Base-by-base conservation (phyloP, 2,888 invertebrate species). In the Drosophila melanosoma region DNA sequence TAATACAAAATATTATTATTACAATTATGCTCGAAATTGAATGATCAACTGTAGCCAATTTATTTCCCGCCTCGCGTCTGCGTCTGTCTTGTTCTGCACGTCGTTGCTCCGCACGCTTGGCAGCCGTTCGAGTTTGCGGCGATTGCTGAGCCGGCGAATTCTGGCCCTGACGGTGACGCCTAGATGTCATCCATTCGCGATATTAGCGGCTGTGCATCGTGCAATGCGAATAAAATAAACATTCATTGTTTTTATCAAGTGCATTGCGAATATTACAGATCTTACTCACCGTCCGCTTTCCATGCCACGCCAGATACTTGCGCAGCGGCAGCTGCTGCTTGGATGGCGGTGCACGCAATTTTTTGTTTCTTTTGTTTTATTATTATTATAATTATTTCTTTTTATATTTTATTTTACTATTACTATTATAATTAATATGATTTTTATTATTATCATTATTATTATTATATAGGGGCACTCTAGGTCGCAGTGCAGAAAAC, bases 81-180 rank as follows among this genome's bases (percentile, higher is more conserved):
- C 98, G 95, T 68, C 98, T 94, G 93, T 98, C 98, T 94, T 98
- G 98, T 92, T 99, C 98, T 82, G 97, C 95, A 91, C 96, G 94
- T 87, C 98, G 95, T 91, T 96, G 95, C 40, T 97, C 95, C 92
- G 98, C 98, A 76, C 98, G 95, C 92, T 98, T 98, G 67, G 96
- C 95, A 56, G 95, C 96, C 63, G 96, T 94, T 61, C 95, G 93
- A 76, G 94, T 93, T 49, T 94, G 93, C 54, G 92, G 90, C 76
- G 92, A 90, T 83, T 91, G 89, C 85, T 93, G 91, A 26, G 26
- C 26, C 26, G 26, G 26, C 26, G 93, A 92, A 42, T 84, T 91
- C 64, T 92, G 91, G 5, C 91, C 91, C 76, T 93, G 93, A 5
- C 20, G 93, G 93, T 29, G 93, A 93, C 20, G 92, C 92, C 79